Base-by-base conservation (phyloP, 1,140 invertebrate species). In the Trichonephila clavata region DNA sequence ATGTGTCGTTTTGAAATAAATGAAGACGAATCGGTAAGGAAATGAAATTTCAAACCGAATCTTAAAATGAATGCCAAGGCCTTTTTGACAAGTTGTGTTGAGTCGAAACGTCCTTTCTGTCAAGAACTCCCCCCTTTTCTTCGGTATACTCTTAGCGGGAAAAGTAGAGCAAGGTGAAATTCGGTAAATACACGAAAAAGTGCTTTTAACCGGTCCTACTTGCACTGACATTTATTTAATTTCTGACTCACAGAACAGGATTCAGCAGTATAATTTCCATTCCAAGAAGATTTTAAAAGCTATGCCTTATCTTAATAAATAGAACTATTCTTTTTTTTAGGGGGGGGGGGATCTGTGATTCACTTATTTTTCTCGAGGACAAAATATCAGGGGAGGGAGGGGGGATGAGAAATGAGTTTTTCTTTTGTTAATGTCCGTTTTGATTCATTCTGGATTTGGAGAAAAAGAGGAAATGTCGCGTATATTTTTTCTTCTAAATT, bases 141-240 rank as follows among this genome's bases (percentile, higher is more conserved):
- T 77, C 27, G 0, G 16, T 77, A 18, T 39, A 77, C 24, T 32
- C 27, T 39, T 50, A 50, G 10, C 50, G 18, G 24, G 18, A 77
- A 77, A 77, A 77, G 71, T 77, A 32, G 71, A 27, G 32, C 71
- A 77, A 77, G 71, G 71, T 77, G 32, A 77, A 77, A 32, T 27
- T 14, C 13, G 14, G 21, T 63, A 50, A 50, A 50, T 50, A 10
- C 50, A 24, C 10, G 10, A 1, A 68, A 68, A 39, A 24, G 65
- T 68, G 3, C 20, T 77, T 39, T 77, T 77, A 39, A 77, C n/a
- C 18, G 71, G 18, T 27, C 71, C 39, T 77, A 24, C 5, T 32
- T 39, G 18, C 27, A 77, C 61, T 20, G 6, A 21, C 16, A 63
- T 24, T 20, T 0, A 77, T 77, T 77, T 77, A 16, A 77, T 77